Conservation (phyloP, 2,113 vertebrate genomes). For the Plecturocebus donacophilus region DNA sequence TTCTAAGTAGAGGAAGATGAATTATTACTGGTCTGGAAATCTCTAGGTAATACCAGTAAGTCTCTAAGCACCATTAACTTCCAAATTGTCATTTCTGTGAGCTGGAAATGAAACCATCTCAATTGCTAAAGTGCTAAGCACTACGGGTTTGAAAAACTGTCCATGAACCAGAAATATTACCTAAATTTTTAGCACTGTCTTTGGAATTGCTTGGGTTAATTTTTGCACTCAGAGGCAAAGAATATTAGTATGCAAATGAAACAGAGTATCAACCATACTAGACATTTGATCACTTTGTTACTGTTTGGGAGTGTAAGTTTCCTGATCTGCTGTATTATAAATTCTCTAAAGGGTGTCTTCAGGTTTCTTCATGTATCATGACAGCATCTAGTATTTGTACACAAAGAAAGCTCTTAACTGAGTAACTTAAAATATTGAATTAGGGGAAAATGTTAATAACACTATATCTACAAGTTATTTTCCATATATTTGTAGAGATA, state of each 20-base stretch:
- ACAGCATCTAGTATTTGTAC: neutral
- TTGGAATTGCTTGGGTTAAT: neutral
- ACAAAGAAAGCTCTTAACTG: neutral
- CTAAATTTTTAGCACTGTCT: neutral
- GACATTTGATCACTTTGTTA: neutral
- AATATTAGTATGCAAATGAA: neutral
- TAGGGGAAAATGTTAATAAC: neutral
- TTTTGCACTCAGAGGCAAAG: neutral
- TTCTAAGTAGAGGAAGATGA: neutral
- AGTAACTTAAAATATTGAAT: neutral
- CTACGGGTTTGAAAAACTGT: neutral
- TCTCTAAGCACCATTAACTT: constrained; percentile 1
- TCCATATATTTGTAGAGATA: neutral
- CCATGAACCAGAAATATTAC: neutral
- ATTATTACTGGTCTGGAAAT: neutral
- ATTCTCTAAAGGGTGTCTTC: neutral
- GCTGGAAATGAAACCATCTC: neutral
- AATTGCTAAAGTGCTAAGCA: neutral
- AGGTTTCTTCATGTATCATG: neutral
- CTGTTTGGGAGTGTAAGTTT: neutral
- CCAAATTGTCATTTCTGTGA: constrained; percentile 30
- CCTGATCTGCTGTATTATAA: neutral
- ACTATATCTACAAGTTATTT: neutral
- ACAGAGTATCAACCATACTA: neutral
- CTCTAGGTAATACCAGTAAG: neutral